Evolutionary conservation across 2,113 vertebrate genomes (phyloP).

Genomic region (Brachypodius melanocephalos): DNA sequence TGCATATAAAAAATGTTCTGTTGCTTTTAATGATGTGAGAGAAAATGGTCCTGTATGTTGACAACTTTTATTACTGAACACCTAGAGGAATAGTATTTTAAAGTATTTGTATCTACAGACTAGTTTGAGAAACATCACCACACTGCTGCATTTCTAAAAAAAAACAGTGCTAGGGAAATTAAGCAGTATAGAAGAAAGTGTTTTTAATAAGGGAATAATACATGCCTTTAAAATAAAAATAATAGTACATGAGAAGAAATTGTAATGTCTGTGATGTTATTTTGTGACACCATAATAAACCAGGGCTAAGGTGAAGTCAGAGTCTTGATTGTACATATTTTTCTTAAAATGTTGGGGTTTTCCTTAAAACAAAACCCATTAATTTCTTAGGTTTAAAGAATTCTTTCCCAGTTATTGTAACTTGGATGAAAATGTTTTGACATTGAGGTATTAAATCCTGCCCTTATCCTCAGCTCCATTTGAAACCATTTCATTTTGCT

Average conservation of each 20-base stretch:
- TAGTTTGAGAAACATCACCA: background rate
- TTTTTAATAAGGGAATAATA: background rate
- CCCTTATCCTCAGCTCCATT: background rate
- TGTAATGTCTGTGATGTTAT: background rate
- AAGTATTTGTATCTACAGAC: background rate
- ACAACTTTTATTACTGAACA: background rate
- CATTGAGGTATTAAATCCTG: background rate
- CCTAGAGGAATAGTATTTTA: background rate
- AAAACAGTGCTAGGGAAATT: background rate
- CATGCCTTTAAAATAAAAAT: background rate
- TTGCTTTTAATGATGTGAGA: background rate
- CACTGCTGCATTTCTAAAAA: background rate
- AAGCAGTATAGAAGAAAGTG: background rate
- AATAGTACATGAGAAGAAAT: background rate
- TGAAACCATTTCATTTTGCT: background rate
- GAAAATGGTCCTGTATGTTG: background rate
- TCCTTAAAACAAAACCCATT: background rate
- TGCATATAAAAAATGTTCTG: background rate
- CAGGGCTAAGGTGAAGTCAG: background rate
- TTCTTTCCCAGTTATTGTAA: background rate
- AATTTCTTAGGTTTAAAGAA: background rate
- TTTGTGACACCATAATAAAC: background rate
- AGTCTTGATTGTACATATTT: accelerated
- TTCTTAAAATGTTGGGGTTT: background rate
- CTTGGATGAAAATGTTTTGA: background rate